Conservation (phyloP, 2,797 vertebrate genomes). For the Psittacula derbiana region DNA sequence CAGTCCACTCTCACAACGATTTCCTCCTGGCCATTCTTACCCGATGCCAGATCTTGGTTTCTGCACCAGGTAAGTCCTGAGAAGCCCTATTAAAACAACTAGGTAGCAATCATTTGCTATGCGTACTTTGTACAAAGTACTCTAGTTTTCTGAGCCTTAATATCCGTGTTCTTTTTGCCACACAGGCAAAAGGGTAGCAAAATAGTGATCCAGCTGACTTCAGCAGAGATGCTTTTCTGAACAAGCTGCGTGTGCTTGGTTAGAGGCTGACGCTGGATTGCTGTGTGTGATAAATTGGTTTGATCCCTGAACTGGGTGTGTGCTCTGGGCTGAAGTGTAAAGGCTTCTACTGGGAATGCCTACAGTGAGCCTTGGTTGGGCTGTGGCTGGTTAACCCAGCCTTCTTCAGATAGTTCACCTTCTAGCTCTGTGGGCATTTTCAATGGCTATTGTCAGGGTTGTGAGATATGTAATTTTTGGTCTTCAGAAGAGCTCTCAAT, state of each 20-base stretch:
- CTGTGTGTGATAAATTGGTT: background rate
- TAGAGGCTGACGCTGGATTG: background rate
- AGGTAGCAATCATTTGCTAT: rapidly evolving
- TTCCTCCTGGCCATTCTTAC: constrained; percentile 97
- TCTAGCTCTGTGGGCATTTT: background rate
- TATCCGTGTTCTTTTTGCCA: rapidly evolving
- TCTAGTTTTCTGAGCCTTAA: background rate
- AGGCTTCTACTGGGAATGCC: background rate
- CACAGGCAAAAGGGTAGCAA: background rate
- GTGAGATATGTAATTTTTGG: background rate
- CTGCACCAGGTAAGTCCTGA: constrained; percentile 83
- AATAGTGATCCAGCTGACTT: background rate
- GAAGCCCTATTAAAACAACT: background rate
- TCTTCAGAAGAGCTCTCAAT: background rate
- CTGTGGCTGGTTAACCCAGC: background rate
- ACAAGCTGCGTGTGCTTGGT: background rate
- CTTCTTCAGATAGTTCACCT: background rate
- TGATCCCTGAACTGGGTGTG: background rate
- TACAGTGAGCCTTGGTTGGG: background rate
- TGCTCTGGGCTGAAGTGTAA: background rate
- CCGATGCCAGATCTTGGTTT: constrained; percentile 92
- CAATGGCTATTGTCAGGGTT: background rate
- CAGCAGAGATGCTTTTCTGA: background rate
- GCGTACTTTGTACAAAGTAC: background rate
- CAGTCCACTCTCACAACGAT: constrained; percentile 97